Base-by-base conservation (phyloP, 2,888 invertebrate species). In the Lasioglossum lativentre region DNA sequence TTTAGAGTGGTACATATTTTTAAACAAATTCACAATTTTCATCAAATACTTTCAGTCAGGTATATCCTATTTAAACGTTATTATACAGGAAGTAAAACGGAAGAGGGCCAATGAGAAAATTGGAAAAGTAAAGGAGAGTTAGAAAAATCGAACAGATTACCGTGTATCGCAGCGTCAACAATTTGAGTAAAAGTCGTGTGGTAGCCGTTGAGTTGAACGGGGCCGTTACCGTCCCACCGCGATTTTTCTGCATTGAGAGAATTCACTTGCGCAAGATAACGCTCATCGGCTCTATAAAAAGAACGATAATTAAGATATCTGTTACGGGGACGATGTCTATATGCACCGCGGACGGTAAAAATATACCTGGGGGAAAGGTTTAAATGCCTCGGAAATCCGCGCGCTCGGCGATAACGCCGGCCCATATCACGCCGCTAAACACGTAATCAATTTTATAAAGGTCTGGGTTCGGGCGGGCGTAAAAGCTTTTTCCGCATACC, bases 401-500 rank as follows among this genome's bases (percentile, higher is more conserved):
- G 2, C 27, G 27, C 27, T 12, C 56, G n/a, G n/a, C 16, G 27
- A 81, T 79, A 34, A 71, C 45, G 56, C n/a, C n/a, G 19, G 63
- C 4, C 1, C n/a, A 4, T 38, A 30, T 38, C 63, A 8, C 40
- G 8, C 10, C 27, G 10, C 23, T 10, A 71, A 70, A 75, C 75
- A 30, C 38, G 47, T 30, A 34, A 75, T 82, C 70, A 52, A 82
- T 75, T n/a, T n/a, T 72, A 34, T 19, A 19, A 52, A 68, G 68
- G 30, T 38, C 38, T 12, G 40, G 56, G 63, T 30, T 63, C 30
- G 8, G 59, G 59, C 47, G n/a, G 38, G 56, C 47, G 27, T 71
- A 23, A 47, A 56, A 73, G 40, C 47, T 78, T 80, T 85, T 83
- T 80, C 80, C 85, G 80, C 74, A 40, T 70, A 74, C 74, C 80